Evolutionary conservation across 2,113 vertebrate genomes (phyloP).

Genomic region (Tamias sibiricus): DNA sequence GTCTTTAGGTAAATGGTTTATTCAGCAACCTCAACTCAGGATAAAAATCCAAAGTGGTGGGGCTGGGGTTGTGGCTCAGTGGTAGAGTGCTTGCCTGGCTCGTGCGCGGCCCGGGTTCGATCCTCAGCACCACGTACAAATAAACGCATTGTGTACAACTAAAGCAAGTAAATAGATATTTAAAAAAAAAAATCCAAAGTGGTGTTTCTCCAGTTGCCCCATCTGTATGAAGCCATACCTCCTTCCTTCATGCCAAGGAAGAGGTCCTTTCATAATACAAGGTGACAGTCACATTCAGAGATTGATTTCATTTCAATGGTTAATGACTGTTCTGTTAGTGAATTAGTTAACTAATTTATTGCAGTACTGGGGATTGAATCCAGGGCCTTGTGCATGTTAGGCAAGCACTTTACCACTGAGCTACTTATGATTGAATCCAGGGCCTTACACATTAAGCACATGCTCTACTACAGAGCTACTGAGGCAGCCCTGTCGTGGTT

Average conservation of each 20-base stretch:
- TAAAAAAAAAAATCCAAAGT: not conserved
- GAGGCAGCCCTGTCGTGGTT: not conserved
- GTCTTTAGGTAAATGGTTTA: not conserved
- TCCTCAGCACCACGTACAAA: no score
- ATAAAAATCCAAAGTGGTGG: not conserved
- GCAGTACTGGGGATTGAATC: no score
- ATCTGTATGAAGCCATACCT: not conserved
- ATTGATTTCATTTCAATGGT: not conserved
- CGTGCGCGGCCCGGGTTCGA: no score
- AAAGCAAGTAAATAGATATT: no score
- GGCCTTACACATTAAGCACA: no score
- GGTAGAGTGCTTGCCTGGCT: no score
- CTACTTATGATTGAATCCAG: no score
- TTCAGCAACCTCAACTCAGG: not conserved
- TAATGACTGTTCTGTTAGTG: not conserved
- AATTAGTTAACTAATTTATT: no score
- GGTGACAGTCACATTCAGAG: not conserved
- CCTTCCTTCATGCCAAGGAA: not conserved
- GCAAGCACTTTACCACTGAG: not conserved
- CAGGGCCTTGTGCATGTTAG: no score
- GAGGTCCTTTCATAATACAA: not conserved
- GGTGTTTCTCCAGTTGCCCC: not conserved
- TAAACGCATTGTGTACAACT: no score
- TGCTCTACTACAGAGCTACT: no score
- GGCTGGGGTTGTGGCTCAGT: no score